Evolutionary conservation across 2,888 invertebrate genomes (phyloP), one percentile per base, ranked within the genome.

Genomic region (Drosophila flavopinicola): DNA sequence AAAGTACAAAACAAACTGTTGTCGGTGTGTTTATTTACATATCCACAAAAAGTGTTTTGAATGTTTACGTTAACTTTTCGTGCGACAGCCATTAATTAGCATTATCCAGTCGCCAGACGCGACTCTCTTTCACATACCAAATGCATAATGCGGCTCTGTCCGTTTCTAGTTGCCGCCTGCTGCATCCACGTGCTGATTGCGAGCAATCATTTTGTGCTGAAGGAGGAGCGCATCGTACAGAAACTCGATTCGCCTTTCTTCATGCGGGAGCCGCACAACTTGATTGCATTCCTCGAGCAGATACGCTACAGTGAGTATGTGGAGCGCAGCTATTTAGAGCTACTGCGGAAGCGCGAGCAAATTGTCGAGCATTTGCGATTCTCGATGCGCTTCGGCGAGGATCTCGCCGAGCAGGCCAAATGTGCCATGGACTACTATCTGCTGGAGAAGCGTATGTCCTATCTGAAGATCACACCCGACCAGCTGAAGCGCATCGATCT

Each of bases 231-330:
- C 24, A 90, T 91, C 39, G 75, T 85, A 6, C 89, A 88, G 45
- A 89, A 90, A 59, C 75, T 90, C 49, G 90, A 91, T 65, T 91
- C 91, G 0, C 90, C 90, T 1, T 91, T 90, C 57, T 88, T 89
- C 45, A 75, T 91, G 79, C 83, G 89, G 2, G 88, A 91, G 51
- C 89, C 91, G 3, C 77, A 89, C 13, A 90, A 91, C 69, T 56
- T 91, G 6, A 74, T 89, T 7, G 88, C 88, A 24, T 91, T 91
- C 49, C 64, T 91, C 2, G 88, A 90, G 47, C 91, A 91, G 78
- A 90, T 90, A 39, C 87, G 85, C 13, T 88, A 90, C 63, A 89
- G 89, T 75, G 90, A 90, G 45, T 83, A 88, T 38, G 88, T 90
- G 11, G 90, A 90, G 63, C 73, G 75, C 2, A 88, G 89, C 7